Evolutionary conservation across 2,113 vertebrate genomes (phyloP).

Genomic region (Leptosomus discolor): DNA sequence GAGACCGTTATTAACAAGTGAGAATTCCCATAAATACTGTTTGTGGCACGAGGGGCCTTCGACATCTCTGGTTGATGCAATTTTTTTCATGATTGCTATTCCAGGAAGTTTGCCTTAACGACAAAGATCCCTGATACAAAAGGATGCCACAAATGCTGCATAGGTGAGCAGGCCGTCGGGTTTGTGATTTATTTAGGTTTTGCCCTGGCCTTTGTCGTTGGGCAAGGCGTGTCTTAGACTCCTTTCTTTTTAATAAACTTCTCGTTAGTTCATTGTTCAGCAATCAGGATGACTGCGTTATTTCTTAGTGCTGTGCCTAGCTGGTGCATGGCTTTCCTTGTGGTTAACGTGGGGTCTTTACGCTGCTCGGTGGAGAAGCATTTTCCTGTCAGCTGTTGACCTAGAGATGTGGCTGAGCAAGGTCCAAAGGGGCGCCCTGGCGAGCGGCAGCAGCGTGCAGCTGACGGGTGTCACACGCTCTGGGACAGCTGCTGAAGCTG

Average conservation of each 20-base stretch:
- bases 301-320: background rate
- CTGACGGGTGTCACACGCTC: background rate
- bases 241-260: background rate
- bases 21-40: background rate
- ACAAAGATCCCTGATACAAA: slow-evolving; percentile 98
- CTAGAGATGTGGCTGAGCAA: background rate
- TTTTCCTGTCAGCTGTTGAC: background rate
- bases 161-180: slow-evolving; percentile 79
- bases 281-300: too few relatives aligned
- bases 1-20: background rate
- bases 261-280: background rate
- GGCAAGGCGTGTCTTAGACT: background rate
- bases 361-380: background rate
- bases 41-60: background rate
- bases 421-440: background rate
- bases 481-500: background rate
- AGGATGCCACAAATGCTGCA: slow-evolving; percentile 98
- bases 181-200: background rate
- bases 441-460: background rate
- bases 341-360: background rate
- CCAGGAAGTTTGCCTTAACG: slow-evolving; percentile 94
- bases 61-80: background rate
- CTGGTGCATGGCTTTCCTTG: background rate
- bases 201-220: background rate
- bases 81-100: slow-evolving; percentile 34